Evolutionary conservation across 1,140 invertebrate genomes (phyloP).

Genomic region (Kradibia gibbosae): DNA sequence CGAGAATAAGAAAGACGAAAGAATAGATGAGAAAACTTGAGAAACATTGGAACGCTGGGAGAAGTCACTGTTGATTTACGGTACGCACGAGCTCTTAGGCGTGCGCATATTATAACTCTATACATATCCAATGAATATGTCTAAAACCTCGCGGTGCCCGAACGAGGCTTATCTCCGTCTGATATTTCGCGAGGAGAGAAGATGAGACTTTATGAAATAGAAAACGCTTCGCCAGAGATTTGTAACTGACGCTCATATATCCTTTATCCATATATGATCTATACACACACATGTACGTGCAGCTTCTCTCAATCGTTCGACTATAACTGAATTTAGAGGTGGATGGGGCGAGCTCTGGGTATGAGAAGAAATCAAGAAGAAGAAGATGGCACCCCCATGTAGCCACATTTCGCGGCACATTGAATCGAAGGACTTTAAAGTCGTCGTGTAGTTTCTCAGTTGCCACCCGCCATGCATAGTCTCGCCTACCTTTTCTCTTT

Average conservation of each 20-base stretch:
- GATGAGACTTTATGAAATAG: conserved; percentile 5
- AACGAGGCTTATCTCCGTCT: conserved; percentile 16
- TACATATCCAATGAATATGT: conserved; percentile 56
- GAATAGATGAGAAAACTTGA: conserved; percentile 50
- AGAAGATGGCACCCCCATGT: conserved; percentile 30
- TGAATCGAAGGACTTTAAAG: conserved; percentile 65
- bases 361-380: conserved; percentile 19
- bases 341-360: conserved; percentile 1
- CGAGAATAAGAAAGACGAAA: conserved; percentile 17
- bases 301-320: conserved; percentile 3
- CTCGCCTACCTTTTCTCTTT: not conserved
- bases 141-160: conserved; percentile 57
- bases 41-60: not conserved
- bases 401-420: conserved; percentile 67
- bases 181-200: conserved; percentile 15
- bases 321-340: conserved; percentile 40
- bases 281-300: conserved; percentile 42
- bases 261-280: conserved; percentile 50
- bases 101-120: conserved; percentile 20
- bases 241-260: conserved; percentile 44
- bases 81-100: not conserved
- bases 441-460: conserved; percentile 11
- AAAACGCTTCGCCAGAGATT: conserved; percentile 22
- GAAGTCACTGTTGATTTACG: conserved; percentile 31
- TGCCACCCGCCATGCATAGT: not conserved